Evolutionary conservation across 2,113 vertebrate genomes (phyloP), one percentile per base, ranked within the genome.

Genomic region (Edolisoma coerulescens): DNA sequence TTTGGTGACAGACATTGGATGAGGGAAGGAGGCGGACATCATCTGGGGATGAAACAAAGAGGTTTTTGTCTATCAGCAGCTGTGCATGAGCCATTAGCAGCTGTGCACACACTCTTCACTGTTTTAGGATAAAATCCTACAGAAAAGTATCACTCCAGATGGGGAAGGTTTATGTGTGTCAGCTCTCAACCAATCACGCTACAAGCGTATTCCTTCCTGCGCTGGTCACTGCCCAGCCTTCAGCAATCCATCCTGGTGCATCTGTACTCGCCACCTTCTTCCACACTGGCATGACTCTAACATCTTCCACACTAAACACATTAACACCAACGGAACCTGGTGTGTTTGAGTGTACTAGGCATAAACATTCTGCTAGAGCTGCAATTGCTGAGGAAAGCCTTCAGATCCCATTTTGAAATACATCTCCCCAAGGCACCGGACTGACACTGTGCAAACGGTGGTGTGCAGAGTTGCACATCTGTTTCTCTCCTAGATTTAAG

Each of bases 31-130:
- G 84, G 89, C 3, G 10, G 49, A 61, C 83, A 87, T 79, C 49
- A 95, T 87, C 71, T 87, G 70, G 45, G 23, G 70, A 92, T 95
- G 94, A 87, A 93, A 33, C 84, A 84, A 82, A 57, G 84, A 91
- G 84, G 74, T 77, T 96, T 95, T 96, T 96, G 81, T 95, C 54
- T 93, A 15, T 54, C 75, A 93, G 91, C 91, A 96, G 96, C 94
- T 96, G 86, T 86, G 68, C 60, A 74, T 81, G 63, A 96, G 71
- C 83, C 70, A 84, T 44, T 80, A 92, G 94, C 95, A 96, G 91
- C 92, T 94, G 93, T 85, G 91, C 50, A 85, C 65, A 89, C 69
- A 86, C 67, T 82, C 84, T 69, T 91, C 39, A 83, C 45, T 59
- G 39, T 61, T 89, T 79, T 24, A 76, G 70, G 45, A 94, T 63